phyloP scores from a whole-genome alignment of 2,797 vertebrate genomes.

The Periparus ater region DNA sequence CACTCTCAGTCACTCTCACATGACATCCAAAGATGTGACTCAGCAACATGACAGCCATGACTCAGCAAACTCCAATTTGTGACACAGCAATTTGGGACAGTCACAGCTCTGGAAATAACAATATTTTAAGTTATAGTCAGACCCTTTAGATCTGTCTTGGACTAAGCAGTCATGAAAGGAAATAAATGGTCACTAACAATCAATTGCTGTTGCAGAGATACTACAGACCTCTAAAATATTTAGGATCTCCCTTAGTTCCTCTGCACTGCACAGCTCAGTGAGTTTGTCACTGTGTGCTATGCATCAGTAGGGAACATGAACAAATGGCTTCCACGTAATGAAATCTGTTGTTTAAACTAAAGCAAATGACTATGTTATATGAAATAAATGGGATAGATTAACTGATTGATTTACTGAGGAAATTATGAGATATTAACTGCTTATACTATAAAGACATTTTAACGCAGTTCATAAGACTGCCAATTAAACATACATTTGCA shows the following conservation, averaged over 20 bases:
- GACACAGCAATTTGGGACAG: not conserved
- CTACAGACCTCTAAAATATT: not conserved
- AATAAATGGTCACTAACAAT: not conserved
- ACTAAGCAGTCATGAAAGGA: not conserved
- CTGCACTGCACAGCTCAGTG: not conserved
- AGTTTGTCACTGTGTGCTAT: not conserved
- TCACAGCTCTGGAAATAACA: not conserved
- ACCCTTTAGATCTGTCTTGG: not conserved
- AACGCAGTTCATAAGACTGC: not conserved
- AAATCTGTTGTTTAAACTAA: constrained; percentile 7
- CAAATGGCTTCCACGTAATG: not conserved
- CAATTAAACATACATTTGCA: constrained; percentile 38
- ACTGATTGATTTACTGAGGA: not conserved
- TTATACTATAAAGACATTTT: constrained; percentile 8
- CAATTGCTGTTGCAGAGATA: not conserved
- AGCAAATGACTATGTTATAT: not conserved
- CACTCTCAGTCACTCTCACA: not conserved
- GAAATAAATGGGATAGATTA: not conserved
- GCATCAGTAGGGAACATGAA: not conserved
- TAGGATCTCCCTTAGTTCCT: not conserved
- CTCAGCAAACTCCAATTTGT: not conserved
- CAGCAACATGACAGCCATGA: not conserved
- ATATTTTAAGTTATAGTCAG: not conserved
- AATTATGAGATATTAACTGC: not conserved
- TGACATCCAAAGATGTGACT: not conserved